Evolutionary conservation across 37 sponge, comb jelly and placozoan species (phyloP).

Genomic region (Amphimedon queenslandica): DNA sequence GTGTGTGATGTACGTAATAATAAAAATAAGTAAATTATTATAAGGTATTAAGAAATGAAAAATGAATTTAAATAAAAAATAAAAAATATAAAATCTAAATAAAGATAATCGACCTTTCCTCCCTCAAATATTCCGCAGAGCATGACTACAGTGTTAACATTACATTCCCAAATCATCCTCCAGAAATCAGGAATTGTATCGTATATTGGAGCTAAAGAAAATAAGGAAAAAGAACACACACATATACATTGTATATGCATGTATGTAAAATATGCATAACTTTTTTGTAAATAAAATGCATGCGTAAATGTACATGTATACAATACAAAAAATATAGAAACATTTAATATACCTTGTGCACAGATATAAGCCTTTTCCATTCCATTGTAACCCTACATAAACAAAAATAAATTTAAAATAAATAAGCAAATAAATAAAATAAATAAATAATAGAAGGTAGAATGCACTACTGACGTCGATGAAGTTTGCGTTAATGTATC

Average conservation of each 20-base stretch:
- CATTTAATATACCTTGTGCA: conserved; percentile 64
- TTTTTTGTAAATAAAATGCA: too few species aligned
- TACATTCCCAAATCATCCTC: conserved; percentile 79
- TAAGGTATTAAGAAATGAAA: too few species aligned
- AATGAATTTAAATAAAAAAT: too few species aligned
- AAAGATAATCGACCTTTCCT: conserved; percentile 36
- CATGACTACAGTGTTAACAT: conserved; percentile 65
- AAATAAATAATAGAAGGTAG: too few species aligned
- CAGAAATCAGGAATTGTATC: conserved; percentile 72
- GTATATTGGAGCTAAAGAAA: conserved; percentile 47
- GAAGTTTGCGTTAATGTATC: conserved; percentile 83
- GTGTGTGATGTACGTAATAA: too few species aligned
- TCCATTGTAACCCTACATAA: conserved; percentile 37
- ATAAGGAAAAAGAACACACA: background rate
- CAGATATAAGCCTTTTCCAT: conserved; percentile 56
- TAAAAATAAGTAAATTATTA: too few species aligned
- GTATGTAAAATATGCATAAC: too few species aligned
- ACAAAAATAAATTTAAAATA: background rate
- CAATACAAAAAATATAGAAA: too few species aligned
- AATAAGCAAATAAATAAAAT: too few species aligned
- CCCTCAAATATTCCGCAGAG: conserved; percentile 58
- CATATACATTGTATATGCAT: too few species aligned
- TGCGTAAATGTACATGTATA: conserved; percentile 2
- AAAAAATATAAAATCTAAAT: too few species aligned
- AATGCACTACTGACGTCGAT: conserved; percentile 35